phyloP scores from a whole-genome alignment of 2,888 invertebrate species.

The Anagyrus pseudococci region DNA sequence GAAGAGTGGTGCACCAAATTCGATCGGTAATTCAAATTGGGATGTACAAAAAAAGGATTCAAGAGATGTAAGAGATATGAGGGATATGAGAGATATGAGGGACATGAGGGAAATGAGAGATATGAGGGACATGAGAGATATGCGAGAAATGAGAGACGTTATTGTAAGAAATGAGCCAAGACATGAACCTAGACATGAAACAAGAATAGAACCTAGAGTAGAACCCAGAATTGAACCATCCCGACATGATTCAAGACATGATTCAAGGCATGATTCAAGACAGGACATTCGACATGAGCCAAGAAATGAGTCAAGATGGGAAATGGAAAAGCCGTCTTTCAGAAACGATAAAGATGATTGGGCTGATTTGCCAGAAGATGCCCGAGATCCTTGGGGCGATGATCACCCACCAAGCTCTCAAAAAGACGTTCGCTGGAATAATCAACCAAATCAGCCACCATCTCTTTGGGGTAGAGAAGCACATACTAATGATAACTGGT shows the following conservation, averaged over 20 bases:
- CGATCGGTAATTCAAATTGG: slow-evolving; percentile 43
- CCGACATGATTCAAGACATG: slow-evolving; percentile 11
- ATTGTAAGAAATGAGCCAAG: no score
- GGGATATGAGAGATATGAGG: slow-evolving; percentile 31
- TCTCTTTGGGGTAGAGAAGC: slow-evolving; percentile 32
- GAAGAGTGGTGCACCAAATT: slow-evolving; percentile 29
- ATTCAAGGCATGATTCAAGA: slow-evolving; percentile 13
- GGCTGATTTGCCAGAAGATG: slow-evolving; percentile 57
- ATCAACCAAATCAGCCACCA: slow-evolving; percentile 22
- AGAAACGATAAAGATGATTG: slow-evolving; percentile 53
- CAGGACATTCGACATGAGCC: slow-evolving; percentile 19
- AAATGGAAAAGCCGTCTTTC: slow-evolving; percentile 40
- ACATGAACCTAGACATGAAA: slow-evolving; percentile 12
- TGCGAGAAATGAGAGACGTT: slow-evolving; percentile 13
- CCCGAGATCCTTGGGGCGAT: slow-evolving; percentile 59
- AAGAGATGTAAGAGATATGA: slow-evolving; percentile 24
- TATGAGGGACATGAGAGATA: no score
- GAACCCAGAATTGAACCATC: slow-evolving; percentile 13
- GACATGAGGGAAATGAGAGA: no score
- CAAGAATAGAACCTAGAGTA: slow-evolving; percentile 1
- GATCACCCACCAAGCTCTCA: slow-evolving; percentile 40
- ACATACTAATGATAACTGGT: slow-evolving; percentile 26
- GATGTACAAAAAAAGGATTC: slow-evolving; percentile 45
- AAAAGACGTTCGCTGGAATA: slow-evolving; percentile 38
- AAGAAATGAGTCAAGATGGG: slow-evolving; percentile 48